Percentiles rank a stretch among this genome's conserved stretches.
These are phyloP conservation scores for Tenthredo mesomela DNA, from an alignment of 2,888 invertebrate species.

Conservation along the genomic window DNA sequence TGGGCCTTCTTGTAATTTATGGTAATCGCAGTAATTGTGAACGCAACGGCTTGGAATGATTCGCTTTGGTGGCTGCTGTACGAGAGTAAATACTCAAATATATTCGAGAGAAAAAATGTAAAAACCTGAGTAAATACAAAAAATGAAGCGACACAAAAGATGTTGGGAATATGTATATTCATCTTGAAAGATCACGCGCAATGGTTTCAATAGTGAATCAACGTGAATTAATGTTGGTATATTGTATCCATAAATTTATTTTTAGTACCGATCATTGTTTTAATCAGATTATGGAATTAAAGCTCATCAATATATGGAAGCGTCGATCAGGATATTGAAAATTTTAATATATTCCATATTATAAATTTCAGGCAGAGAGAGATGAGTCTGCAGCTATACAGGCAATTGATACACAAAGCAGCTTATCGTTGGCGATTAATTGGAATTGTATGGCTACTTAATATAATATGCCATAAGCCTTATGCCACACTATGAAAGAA, in stretches of 20 bases:
- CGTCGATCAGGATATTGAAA: constrained; percentile 14
- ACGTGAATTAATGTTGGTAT: background rate
- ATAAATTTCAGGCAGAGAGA: background rate
- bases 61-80: constrained; percentile 19
- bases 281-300: background rate
- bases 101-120: background rate
- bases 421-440: constrained; percentile 42
- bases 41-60: constrained; percentile 20
- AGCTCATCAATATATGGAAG: background rate
- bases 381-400: background rate
- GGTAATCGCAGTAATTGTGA: constrained; percentile 40
- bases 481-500: constrained; percentile 24
- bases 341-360: constrained; percentile 23
- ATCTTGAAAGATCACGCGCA: background rate
- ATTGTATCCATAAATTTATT: background rate
- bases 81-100: background rate
- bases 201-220: background rate
- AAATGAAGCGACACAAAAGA: background rate
- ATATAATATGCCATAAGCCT: constrained; percentile 48
- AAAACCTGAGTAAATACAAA: background rate
- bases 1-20: constrained; percentile 39
- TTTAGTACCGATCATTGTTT: background rate
- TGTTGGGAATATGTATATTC: background rate
- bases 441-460: constrained; percentile 35
- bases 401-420: constrained; percentile 36